Base-by-base conservation (phyloP, 2,888 invertebrate genomes). In the Acrobasis consociella region DNA sequence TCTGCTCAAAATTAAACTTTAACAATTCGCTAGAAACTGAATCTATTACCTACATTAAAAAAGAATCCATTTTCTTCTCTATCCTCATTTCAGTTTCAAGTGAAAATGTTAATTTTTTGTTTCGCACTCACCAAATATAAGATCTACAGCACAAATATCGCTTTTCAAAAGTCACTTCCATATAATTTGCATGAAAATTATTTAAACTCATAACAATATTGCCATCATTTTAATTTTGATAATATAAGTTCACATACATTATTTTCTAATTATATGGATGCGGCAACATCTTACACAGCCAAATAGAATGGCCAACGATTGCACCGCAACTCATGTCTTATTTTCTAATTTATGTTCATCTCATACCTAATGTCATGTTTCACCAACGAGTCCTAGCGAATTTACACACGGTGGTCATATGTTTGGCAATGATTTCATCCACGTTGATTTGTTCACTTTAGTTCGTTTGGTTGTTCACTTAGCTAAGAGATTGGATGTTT, bases 331-430 rank as follows among this genome's bases (percentile, higher is more conserved):
- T 68, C 74, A 73, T 76, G 69, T 65, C 60, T 59, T 64, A 55
- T 63, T 65, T 80, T 77, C 70, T 73, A 70, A 71, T 72, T 70
- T 72, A 74, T 76, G 74, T 68, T 68, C 69, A 75, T 77, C 78
- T 73, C 72, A 72, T 52, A 52, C 51, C 75, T 78, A 79, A 39
- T 39, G 38, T 51, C 51, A 72, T 69, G 62, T 73, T 37, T 73
- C 79, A 81, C 77, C 68, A 80, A 83, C 78, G 87, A 88, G 89
- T 89, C 89, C 88, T 87, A 88, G 92, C 92, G 91, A 92, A 91
- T 89, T 82, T 82, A 92, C 85, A 90, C 90, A 91, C 91, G 92
- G 92, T 92, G 89, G 92, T 92, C 92, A 91, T 91, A 92, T 92
- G 91, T 91, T 91, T 91, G 85, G 82, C 74, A 80, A 85, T 81